Evolutionary conservation across 2,797 vertebrate species (phyloP).

Genomic region (Eulemur mongoz): DNA sequence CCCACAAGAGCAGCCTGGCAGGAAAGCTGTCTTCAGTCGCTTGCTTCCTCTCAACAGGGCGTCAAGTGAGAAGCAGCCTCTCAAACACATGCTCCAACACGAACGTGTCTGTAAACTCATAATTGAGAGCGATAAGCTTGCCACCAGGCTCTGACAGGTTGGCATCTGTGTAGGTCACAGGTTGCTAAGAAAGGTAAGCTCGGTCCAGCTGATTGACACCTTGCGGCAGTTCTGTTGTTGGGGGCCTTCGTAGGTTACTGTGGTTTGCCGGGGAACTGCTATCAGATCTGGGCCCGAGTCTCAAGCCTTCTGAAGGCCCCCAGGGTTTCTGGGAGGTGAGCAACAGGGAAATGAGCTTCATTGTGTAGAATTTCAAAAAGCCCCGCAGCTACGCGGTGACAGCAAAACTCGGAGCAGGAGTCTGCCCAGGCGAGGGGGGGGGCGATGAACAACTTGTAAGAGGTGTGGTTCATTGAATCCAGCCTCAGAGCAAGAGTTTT

Average conservation of each 20-base stretch:
- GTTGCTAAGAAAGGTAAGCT: slow-evolving; percentile 74
- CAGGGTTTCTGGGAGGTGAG: slow-evolving; percentile 47
- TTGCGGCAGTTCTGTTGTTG: slow-evolving; percentile 10
- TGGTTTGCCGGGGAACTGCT: slow-evolving; percentile 71
- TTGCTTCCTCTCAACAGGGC: not conserved
- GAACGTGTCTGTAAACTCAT: not conserved
- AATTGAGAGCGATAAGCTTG: slow-evolving; percentile 30
- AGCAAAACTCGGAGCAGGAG: slow-evolving; percentile 55
- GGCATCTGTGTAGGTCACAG: slow-evolving; percentile 79
- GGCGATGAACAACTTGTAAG: not conserved
- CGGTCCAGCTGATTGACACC: slow-evolving; percentile 77
- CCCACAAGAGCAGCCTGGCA: not conserved
- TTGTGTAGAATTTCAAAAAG: slow-evolving; percentile 69
- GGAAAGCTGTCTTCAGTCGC: not conserved
- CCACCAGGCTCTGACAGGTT: slow-evolving; percentile 49
- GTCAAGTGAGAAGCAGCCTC: not conserved
- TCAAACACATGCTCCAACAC: not conserved
- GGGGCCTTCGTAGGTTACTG: slow-evolving; percentile 58
- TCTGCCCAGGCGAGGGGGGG: not conserved
- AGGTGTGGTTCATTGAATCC: slow-evolving; percentile 51
- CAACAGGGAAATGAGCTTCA: slow-evolving; percentile 66
- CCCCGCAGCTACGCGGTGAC: slow-evolving; percentile 50
- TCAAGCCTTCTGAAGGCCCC: slow-evolving; percentile 63
- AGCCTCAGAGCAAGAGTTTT: slow-evolving; percentile 72
- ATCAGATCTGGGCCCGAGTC: slow-evolving; percentile 33